Conservation (phyloP, 2,113 vertebrate species). For the Cephalopholis sonnerati region DNA sequence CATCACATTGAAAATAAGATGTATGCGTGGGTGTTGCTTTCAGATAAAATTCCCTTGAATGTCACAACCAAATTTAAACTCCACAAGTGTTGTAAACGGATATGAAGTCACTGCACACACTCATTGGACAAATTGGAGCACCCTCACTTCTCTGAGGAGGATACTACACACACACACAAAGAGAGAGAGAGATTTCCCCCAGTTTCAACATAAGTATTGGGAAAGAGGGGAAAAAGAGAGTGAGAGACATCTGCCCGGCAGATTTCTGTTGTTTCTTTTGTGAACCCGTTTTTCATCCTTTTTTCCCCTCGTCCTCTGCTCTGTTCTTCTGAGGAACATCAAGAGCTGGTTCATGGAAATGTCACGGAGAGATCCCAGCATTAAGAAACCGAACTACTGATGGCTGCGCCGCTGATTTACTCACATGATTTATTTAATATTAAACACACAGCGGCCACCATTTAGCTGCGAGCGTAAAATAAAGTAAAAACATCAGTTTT, state of each 20-base stretch:
- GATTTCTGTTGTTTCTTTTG: conserved; percentile 72
- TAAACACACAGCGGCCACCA: no score
- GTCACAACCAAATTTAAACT: background rate
- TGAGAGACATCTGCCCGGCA: conserved; percentile 71
- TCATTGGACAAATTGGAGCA: no score
- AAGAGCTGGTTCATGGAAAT: conserved; percentile 69
- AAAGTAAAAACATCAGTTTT: no score
- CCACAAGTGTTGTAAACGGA: background rate
- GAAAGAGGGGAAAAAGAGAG: conserved; percentile 27
- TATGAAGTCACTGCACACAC: background rate
- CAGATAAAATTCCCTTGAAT: background rate
- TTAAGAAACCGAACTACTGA: conserved; percentile 16
- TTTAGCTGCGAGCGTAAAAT: no score
- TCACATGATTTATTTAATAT: background rate
- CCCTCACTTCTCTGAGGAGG: no score
- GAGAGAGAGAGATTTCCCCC: conserved; percentile 21
- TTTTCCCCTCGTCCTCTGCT: conserved; percentile 42
- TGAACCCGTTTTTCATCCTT: conserved; percentile 63
- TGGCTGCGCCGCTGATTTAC: background rate
- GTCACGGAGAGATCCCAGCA: conserved; percentile 51
- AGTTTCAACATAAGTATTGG: conserved; percentile 49
- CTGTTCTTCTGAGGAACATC: conserved; percentile 74
- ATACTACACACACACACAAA: background rate
- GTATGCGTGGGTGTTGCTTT: background rate
- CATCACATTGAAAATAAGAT: fast-evolving